These are phyloP conservation scores for Thelohanellus kitauei DNA, from an alignment of 30 jellyfish, hydroid and myxozoan species.

Conservation along the genomic window DNA sequence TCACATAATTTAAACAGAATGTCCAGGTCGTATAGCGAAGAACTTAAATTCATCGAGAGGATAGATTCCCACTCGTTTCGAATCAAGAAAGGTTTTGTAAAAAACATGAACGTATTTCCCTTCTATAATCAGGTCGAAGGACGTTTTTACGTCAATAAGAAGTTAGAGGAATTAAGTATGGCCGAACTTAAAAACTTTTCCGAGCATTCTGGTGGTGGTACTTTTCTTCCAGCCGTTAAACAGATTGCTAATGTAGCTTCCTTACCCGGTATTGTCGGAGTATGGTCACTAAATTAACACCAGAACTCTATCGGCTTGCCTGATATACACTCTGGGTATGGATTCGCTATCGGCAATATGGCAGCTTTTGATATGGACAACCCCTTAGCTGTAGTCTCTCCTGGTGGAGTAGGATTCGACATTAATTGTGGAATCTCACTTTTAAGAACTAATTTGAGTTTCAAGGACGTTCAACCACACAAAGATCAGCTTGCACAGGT, in stretches of 20 bases:
- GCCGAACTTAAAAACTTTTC: conserved; percentile 39
- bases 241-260: conserved; percentile 88
- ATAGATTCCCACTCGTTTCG: conserved; percentile 13
- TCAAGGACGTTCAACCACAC: conserved; percentile 47
- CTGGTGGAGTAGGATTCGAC: conserved; percentile 98
- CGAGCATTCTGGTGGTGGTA: conserved; percentile 25
- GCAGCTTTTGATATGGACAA: conserved; percentile 89
- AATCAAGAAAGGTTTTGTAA: conserved; percentile 65
- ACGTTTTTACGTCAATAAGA: conserved; percentile 26
- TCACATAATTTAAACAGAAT: no score
- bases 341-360: conserved; percentile 87
- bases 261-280: conserved; percentile 80
- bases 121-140: conserved; percentile 34
- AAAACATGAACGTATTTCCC: conserved; percentile 38
- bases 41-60: conserved; percentile 26
- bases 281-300: conserved; percentile 1
- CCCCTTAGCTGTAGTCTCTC: conserved; percentile 65
- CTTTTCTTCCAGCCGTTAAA: conserved; percentile 66
- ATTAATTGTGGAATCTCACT: conserved; percentile 88
- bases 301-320: conserved; percentile 78
- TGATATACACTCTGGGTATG: conserved; percentile 87
- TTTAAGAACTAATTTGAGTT: conserved; percentile 36
- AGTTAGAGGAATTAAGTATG: conserved; percentile 28
- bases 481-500: conserved; percentile 92
- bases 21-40: conserved; percentile 41